phyloP scores from a whole-genome alignment of 2,797 vertebrate genomes.

The Percopsis omiscomaycus region DNA sequence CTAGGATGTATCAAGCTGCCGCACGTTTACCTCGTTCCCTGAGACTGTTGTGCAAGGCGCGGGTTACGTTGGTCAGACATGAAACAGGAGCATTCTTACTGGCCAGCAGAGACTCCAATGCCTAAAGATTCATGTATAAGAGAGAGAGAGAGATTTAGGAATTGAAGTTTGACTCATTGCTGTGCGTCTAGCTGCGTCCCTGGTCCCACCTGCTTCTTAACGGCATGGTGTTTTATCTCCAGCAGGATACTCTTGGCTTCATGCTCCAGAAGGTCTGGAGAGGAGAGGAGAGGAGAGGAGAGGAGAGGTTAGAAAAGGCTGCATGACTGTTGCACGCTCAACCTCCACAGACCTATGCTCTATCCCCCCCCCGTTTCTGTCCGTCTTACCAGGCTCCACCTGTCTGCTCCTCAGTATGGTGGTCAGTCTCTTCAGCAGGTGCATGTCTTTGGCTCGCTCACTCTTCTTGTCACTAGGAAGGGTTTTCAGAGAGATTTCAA shows the following conservation, averaged over 20 bases:
- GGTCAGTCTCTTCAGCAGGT: constrained; percentile 88
- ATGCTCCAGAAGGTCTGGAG: constrained; percentile 82
- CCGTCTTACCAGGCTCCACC: constrained; percentile 68
- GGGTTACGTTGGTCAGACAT: constrained; percentile 83
- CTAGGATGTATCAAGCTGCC: background rate
- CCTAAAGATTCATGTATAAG: constrained; percentile 72
- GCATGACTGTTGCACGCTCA: background rate
- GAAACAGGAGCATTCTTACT: constrained; percentile 84
- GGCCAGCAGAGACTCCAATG: constrained; percentile 88
- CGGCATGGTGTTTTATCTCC: constrained; percentile 94
- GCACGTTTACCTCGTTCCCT: constrained; percentile 82
- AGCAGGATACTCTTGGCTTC: constrained; percentile 87
- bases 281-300: constrained; percentile 3
- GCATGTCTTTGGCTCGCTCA: constrained; percentile 94
- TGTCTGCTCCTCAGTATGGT: constrained; percentile 78
- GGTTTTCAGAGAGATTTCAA: background rate
- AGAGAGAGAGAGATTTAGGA: background rate
- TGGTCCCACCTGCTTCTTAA: constrained; percentile 88
- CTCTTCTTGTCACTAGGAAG: constrained; percentile 92
- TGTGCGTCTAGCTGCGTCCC: background rate
- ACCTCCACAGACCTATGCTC: background rate
- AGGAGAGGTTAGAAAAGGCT: background rate
- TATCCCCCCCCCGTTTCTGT: background rate
- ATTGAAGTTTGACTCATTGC: background rate
- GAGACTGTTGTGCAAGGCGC: constrained; percentile 82